These are phyloP conservation scores for Vanessa atalanta DNA, from an alignment of 1,140 invertebrate species.

Conservation along the genomic window DNA sequence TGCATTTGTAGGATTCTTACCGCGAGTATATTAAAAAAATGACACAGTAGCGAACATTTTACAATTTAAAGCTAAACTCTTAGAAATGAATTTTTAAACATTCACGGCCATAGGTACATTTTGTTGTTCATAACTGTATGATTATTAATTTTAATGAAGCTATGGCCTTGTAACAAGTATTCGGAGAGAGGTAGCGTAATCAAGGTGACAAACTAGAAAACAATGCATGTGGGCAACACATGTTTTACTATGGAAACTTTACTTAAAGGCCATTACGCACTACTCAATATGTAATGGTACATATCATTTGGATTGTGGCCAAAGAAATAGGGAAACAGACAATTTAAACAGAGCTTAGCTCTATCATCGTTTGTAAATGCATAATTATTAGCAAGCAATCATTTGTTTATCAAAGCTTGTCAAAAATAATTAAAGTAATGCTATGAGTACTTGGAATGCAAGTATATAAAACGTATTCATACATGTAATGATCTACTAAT, in stretches of 20 bases:
- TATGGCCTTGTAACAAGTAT: slow-evolving; percentile 47
- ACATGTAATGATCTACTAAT: too few relatives aligned
- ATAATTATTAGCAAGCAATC: too few relatives aligned
- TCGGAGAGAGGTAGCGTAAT: slow-evolving; percentile 51
- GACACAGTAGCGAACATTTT: neutral
- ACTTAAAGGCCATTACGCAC: neutral
- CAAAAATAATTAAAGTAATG: too few relatives aligned
- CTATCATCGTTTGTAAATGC: too few relatives aligned
- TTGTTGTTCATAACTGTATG: slow-evolving; percentile 22
- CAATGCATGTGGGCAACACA: slow-evolving; percentile 46
- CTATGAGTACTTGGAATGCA: too few relatives aligned
- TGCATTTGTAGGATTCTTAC: too few relatives aligned
- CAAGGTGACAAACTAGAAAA: slow-evolving; percentile 54
- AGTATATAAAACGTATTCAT: too few relatives aligned
- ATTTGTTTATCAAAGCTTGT: too few relatives aligned
- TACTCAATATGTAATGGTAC: too few relatives aligned
- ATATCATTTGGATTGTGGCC: too few relatives aligned
- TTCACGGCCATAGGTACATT: neutral
- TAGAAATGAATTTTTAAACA: neutral
- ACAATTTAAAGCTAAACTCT: neutral
- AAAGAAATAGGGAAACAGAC: too few relatives aligned
- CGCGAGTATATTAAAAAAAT: neutral
- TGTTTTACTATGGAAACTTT: slow-evolving; percentile 14
- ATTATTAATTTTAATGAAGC: slow-evolving; percentile 51
- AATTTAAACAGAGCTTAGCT: too few relatives aligned